Base-by-base conservation (phyloP, 2,888 invertebrate species). In the Luperina nickerlii region DNA sequence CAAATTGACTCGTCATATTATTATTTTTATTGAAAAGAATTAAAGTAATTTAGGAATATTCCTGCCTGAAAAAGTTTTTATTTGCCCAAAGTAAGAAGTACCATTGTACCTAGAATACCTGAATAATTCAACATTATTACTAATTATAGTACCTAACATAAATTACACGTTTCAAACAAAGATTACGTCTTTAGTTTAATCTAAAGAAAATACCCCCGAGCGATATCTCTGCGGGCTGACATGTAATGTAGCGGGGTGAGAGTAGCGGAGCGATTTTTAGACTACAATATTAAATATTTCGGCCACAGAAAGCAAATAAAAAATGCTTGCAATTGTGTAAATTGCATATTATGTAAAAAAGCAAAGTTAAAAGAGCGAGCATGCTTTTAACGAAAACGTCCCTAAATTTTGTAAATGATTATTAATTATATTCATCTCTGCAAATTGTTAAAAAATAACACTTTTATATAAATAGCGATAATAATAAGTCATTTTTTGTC, bases 131-230 rank as follows among this genome's bases (percentile, higher is more conserved):
- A 68, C 11, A 32, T 71, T 71, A 18, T 54, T 38, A 74, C 38
- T 63, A 79, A 75, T 79, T 75, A 79, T 27, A 60, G 7, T 67
- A 68, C 13, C n/a, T 15, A 80, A 83, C 66, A 69, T 76, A 79
- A 85, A 85, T 82, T 74, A 85, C 51, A 72, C 15, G 60, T 82
- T 87, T 82, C 69, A 76, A 71, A 65, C 51, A 72, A 76, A 80
- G 87, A 88, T 86, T 79, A 83, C 48, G 73, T 84, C 82, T 79
- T 76, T 75, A 83, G 79, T 82, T 83, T 79, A 82, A 88, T 86
- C 82, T 82, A 73, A 88, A 84, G 77, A 87, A 84, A 87, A 87
- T 82, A 83, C 83, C 81, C 86, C 67, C 54, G 24, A 84, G 88
- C 81, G 72, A 81, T 78, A 79, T 80, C 78, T 84, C 72, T 79